Evolutionary conservation across 2,888 invertebrate species (phyloP), one percentile per base, ranked within the genome.

Genomic region (Rambutsinella grinnellia): DNA sequence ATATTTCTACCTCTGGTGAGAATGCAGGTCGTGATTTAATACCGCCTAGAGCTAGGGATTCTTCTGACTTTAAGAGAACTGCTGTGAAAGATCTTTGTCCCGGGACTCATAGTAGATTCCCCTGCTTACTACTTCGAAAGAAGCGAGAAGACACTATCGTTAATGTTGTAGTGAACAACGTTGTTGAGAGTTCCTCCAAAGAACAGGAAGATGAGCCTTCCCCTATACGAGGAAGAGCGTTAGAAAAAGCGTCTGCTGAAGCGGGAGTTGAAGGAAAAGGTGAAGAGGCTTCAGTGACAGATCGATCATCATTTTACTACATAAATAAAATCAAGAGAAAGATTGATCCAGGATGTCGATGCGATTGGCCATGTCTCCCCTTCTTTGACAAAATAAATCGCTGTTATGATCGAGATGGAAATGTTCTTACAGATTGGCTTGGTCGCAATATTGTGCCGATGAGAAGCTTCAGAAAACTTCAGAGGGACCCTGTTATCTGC

Each of bases 351-450:
- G 47, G 47, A 8, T 81, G 81, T 24, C 47, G 24, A 27, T 81
- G 81, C 44, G 75, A 76, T 5, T 79, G 75, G 74, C 81, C 81
- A 3, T 81, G 81, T 46, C 23, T 78, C 0, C 79, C 81, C 0
- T 79, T 78, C 15, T 81, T 75, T 61, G 79, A 79, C 27, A 58
- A 60, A 3, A 58, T 81, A 13, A 79, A 81, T 61, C 61, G 49
- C 21, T 81, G 81, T 49, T 71, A 71, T 13, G 53, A 60, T 44
- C 24, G 10, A 1, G 10, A 46, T 17, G 78, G 76, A 0, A 28
- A 76, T 1, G 0, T 68, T 0, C 10, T 79, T 0, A 19, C 76
- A 1, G 66, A 78, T 36, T 15, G 21, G 3, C 24, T 51, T 0
- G 76, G 78, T 17, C 24, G 67, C n/a, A 57, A 57, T 8, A 47